These are phyloP conservation scores for Mystacornis crossleyi DNA, from an alignment of 2,113 vertebrate species.

Conservation along the genomic window DNA sequence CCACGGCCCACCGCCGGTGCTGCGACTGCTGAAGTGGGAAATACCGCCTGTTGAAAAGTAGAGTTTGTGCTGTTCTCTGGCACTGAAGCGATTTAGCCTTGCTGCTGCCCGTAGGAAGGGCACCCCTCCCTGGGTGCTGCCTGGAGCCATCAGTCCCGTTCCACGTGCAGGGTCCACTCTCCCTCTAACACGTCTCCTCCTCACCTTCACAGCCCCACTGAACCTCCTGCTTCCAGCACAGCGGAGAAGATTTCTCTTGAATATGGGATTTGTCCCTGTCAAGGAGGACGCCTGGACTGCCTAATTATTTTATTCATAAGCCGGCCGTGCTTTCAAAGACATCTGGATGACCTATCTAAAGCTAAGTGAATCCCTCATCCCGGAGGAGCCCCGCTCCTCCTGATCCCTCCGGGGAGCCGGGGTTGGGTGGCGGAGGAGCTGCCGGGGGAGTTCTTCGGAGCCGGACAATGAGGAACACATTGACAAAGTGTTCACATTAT, in stretches of 20 bases:
- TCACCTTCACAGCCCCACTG: neutral
- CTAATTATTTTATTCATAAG: constrained; percentile 61
- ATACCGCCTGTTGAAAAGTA: neutral
- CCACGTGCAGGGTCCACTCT: fast-evolving
- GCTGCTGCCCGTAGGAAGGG: neutral
- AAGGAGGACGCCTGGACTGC: neutral
- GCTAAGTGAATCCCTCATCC: constrained; percentile 52
- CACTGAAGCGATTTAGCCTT: neutral
- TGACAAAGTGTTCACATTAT: constrained; percentile 95
- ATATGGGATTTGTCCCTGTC: neutral
- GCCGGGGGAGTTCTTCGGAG: constrained; percentile 77
- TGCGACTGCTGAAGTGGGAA: neutral
- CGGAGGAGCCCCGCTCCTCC: neutral
- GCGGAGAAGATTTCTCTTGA: neutral
- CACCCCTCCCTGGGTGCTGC: fast-evolving
- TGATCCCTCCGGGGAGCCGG: constrained; percentile 29
- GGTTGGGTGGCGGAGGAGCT: constrained; percentile 2
- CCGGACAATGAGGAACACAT: constrained; percentile 84
- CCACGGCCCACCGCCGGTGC: fast-evolving
- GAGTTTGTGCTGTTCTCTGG: neutral
- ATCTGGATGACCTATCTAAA: constrained; percentile 68
- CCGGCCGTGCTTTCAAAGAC: constrained; percentile 47
- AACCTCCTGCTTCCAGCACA: neutral
- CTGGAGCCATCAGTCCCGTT: neutral
- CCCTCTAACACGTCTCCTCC: neutral